phyloP scores from a whole-genome alignment of 1,140 invertebrate species.

The Drosophila lacteicornis region DNA sequence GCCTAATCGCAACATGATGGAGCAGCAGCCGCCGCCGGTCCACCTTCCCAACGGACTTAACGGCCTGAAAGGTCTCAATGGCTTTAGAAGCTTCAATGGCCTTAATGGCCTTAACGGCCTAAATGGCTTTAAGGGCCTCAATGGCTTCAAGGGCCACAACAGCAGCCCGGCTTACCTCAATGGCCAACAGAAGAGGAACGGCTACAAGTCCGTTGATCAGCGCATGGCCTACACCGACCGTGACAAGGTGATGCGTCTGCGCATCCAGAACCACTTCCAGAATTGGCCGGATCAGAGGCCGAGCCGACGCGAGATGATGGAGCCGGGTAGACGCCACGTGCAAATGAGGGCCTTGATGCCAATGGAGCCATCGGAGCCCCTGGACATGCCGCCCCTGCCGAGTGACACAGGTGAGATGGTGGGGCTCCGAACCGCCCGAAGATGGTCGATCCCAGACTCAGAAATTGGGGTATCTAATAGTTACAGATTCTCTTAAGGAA shows the following conservation, averaged over 20 bases:
- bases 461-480: neutral
- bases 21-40: neutral
- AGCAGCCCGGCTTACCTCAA: neutral
- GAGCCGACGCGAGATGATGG: neutral
- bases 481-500: too few relatives aligned
- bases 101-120: neutral
- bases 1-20: neutral
- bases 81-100: neutral
- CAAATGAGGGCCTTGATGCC: neutral
- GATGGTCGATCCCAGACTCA: neutral
- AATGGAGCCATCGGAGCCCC: neutral
- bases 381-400: neutral
- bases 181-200: slow-evolving; percentile 1
- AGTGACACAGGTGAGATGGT: slow-evolving; percentile 22
- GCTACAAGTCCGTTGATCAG: slow-evolving; percentile 3
- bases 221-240: slow-evolving; percentile 11
- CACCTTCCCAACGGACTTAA: slow-evolving; percentile 1
- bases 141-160: neutral
- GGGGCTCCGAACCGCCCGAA: neutral
- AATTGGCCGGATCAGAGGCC: neutral
- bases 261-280: neutral
- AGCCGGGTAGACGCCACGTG: neutral
- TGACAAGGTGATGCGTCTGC: slow-evolving; percentile 15
- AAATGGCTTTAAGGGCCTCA: neutral
- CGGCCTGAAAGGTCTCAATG: too few relatives aligned